Percentiles rank a stretch among this genome's conserved stretches.
These are phyloP conservation scores for Zalophus californianus DNA, from an alignment of 2,797 vertebrate genomes.

Conservation along the genomic window DNA sequence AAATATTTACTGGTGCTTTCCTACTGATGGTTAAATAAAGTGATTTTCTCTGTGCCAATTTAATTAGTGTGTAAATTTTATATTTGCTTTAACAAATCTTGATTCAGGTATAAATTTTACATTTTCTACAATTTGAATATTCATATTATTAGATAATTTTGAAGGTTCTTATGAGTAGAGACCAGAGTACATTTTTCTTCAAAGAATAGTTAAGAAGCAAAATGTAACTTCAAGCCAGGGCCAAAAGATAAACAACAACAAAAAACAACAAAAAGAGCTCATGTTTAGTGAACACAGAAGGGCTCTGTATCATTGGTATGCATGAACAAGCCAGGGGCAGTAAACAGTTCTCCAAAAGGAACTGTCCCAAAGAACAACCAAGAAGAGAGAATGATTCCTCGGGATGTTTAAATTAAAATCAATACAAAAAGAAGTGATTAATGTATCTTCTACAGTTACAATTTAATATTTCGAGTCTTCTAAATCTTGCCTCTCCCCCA, in stretches of 20 bases:
- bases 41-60: not conserved
- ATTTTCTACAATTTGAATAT: not conserved
- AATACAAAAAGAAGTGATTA: constrained; percentile 19
- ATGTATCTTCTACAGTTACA: not conserved
- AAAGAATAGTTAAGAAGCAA: not conserved
- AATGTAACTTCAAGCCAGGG: not conserved
- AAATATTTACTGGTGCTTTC: not conserved
- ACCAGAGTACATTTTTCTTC: not conserved
- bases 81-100: constrained; percentile 15
- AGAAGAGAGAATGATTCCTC: not conserved
- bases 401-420: not conserved
- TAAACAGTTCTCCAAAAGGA: not conserved
- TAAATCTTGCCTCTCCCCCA: not conserved
- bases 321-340: not conserved
- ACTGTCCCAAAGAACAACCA: not conserved
- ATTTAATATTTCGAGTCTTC: not conserved
- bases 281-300: not conserved
- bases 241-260: not conserved
- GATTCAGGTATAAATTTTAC: not conserved
- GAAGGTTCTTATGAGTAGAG: not conserved
- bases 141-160: not conserved
- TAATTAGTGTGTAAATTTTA: constrained; percentile 2
- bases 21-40: not conserved
- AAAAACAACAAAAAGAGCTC: not conserved
- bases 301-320: not conserved